A percentile compares a stretch with the other conserved stretches of the same genome.
These are phyloP conservation scores for Vulpes lagopus DNA, from an alignment of 2,113 vertebrate genomes.

Conservation along the genomic window DNA sequence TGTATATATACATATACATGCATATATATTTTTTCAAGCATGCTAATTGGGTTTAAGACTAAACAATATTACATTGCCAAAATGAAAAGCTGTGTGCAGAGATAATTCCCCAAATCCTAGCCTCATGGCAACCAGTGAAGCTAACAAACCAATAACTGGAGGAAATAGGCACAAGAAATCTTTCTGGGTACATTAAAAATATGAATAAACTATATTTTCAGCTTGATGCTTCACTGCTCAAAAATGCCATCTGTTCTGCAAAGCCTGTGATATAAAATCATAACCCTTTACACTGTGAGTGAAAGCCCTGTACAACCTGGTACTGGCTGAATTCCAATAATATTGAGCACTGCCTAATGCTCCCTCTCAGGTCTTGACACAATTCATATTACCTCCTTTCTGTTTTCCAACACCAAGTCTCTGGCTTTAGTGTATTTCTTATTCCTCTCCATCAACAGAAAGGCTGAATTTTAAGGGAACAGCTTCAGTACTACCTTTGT, in stretches of 20 bases:
- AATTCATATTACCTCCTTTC: not conserved
- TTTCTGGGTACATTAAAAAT: not conserved
- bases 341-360: fast-evolving
- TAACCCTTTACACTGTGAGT: too few species aligned
- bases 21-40: not conserved
- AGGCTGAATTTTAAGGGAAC: not conserved
- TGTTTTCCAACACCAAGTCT: not conserved
- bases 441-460: not conserved
- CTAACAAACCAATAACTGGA: not conserved
- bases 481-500: not conserved
- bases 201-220: not conserved
- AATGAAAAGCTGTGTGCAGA: not conserved
- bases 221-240: not conserved
- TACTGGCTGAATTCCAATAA: too few species aligned
- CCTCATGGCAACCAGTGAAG: not conserved
- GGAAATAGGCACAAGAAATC: not conserved
- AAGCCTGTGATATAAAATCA: not conserved
- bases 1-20: not conserved
- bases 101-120: too few species aligned
- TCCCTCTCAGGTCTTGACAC: not conserved
- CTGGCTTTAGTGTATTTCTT: fast-evolving
- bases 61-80: not conserved
- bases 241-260: not conserved
- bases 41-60: not conserved
- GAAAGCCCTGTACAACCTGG: not conserved